Base-by-base conservation (phyloP, 2,797 vertebrate genomes). In the Anisognathus igniventris region DNA sequence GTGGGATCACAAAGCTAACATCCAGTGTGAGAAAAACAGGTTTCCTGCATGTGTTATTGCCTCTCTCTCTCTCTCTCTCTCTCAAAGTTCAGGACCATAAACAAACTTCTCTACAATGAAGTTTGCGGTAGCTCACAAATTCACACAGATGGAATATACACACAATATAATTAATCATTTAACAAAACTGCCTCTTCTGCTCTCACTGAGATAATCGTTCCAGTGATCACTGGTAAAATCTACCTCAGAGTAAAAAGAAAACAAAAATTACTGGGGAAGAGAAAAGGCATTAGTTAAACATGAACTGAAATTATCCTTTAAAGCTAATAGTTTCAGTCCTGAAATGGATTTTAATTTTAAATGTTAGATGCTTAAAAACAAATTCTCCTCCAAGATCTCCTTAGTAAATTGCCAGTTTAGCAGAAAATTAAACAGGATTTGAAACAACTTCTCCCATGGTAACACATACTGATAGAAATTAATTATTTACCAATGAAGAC, bases 21-120 rank as follows among this genome's bases (percentile, higher is more conserved):
- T 81, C 76, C 71, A 96, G 88, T 75, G 73, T 96, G 93, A 96
- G 96, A 95, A 95, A 95, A 95, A 85, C 91, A 95, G 86, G 88
- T 89, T 94, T 88, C 86, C 94, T 93, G 94, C 84, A 93, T 81
- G 71, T 48, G 92, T 54, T 77, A 86, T 39, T 71, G 88, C 84
- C 88, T 72, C 58, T 89, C 76, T 66, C 68, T 67, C 79, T 62
- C 79, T n/a, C n/a, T n/a, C n/a, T 48, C 77, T 61, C 78, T 75
- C 80, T 78, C 53, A 84, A 94, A 83, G 86, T 60, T 88, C 42
- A 93, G 54, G n/a, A 92, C 58, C 18, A 57, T 66, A 92, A 96
- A 95, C 88, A 95, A 97, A 90, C 79, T 75, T 76, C 91, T 88
- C 50, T 73, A 87, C 84, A 51, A 91, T 39, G 45, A 75, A 92